Percentiles rank a stretch among this genome's conserved stretches.
Evolutionary conservation across 1,140 invertebrate genomes (phyloP).

Genomic region (Euwallacea fornicatus): DNA sequence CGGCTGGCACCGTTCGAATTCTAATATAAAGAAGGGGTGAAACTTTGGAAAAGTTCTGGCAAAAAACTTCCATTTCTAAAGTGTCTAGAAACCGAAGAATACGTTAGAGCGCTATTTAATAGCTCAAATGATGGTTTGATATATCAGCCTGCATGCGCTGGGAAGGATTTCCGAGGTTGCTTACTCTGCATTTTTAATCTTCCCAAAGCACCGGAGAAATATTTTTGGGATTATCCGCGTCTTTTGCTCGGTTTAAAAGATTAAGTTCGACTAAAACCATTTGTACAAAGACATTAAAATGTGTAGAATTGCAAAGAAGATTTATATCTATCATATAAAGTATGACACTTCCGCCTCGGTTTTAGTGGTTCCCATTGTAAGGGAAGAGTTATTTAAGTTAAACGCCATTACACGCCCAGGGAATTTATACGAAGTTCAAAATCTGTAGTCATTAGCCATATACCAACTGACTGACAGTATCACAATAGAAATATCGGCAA

Average conservation of each 20-base stretch:
- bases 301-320: constrained; percentile 2
- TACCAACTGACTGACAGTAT: background rate
- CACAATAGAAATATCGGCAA: background rate
- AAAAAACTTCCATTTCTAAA: constrained; percentile 26
- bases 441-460: background rate
- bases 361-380: too few relatives aligned
- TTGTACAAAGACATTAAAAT: background rate
- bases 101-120: constrained; percentile 37
- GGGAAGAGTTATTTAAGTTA: too few relatives aligned
- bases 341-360: too few relatives aligned
- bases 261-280: constrained; percentile 15
- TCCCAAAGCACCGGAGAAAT: constrained; percentile 19
- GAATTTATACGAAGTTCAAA: too few relatives aligned
- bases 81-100: constrained; percentile 34
- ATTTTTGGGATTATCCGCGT: constrained; percentile 22
- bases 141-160: constrained; percentile 30
- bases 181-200: constrained; percentile 31
- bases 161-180: constrained; percentile 25
- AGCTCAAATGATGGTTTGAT: constrained; percentile 36
- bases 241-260: constrained; percentile 26
- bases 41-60: constrained; percentile 18
- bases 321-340: background rate
- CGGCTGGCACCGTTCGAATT: constrained; percentile 9
- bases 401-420: too few relatives aligned
- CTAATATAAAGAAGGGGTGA: constrained; percentile 16